Percentiles rank a stretch among this genome's conserved stretches.
Evolutionary conservation across 1,140 invertebrate genomes (phyloP).

Genomic region (Anadara kagoshimensis): DNA sequence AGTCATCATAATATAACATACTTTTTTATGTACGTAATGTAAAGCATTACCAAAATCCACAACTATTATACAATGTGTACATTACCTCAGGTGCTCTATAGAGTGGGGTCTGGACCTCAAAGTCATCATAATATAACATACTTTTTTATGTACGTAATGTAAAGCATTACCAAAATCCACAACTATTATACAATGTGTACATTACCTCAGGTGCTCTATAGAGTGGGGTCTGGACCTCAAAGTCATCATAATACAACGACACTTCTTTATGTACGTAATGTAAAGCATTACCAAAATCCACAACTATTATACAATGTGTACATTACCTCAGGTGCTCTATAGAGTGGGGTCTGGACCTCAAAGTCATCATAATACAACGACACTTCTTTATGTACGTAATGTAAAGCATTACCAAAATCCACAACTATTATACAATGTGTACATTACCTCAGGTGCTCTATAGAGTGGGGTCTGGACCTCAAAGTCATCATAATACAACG

Average conservation of each 20-base stretch:
- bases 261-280: slow-evolving; percentile 71
- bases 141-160: slow-evolving; percentile 69
- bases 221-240: slow-evolving; percentile 77
- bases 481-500: slow-evolving; percentile 73
- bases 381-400: slow-evolving; percentile 70
- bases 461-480: slow-evolving; percentile 81
- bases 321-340: slow-evolving; percentile 83
- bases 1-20: slow-evolving; percentile 73
- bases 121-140: slow-evolving; percentile 73
- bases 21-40: slow-evolving; percentile 69
- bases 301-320: slow-evolving; percentile 55
- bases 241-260: slow-evolving; percentile 72
- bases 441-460: slow-evolving; percentile 80
- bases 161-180: slow-evolving; percentile 75
- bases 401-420: slow-evolving; percentile 74
- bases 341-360: slow-evolving; percentile 79
- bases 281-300: slow-evolving; percentile 74
- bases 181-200: slow-evolving; percentile 52
- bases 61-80: slow-evolving; percentile 52
- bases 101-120: slow-evolving; percentile 77
- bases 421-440: slow-evolving; percentile 60
- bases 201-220: slow-evolving; percentile 85
- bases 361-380: slow-evolving; percentile 73
- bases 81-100: slow-evolving; percentile 85
- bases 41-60: slow-evolving; percentile 75